Conservation (phyloP, 2,113 vertebrate genomes). For the Microcebus lehilahytsara region DNA sequence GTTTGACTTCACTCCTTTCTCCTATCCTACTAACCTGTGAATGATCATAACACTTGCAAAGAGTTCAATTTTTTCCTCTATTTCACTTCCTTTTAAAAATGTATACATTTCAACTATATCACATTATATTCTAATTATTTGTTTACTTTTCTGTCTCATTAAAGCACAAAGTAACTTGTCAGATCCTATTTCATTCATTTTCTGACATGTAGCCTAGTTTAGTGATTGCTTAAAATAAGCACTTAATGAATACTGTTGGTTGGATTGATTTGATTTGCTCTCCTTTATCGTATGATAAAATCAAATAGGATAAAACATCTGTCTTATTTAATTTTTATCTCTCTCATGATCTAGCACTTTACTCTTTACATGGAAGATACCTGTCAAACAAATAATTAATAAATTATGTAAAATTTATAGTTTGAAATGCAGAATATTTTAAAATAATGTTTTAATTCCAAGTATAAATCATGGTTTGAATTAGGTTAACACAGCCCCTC, state of each 20-base stretch:
- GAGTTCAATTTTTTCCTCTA: neutral
- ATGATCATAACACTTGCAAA: neutral
- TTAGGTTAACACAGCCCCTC: neutral
- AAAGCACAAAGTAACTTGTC: neutral
- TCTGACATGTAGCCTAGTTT: neutral
- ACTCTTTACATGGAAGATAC: neutral
- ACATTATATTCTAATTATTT: neutral
- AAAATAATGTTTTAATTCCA: neutral
- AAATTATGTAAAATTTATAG: neutral
- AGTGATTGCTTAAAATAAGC: neutral
- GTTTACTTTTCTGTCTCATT: neutral
- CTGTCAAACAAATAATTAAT: constrained; percentile 22
- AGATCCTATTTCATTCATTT: neutral
- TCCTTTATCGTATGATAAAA: neutral
- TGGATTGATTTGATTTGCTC: neutral
- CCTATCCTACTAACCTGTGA: neutral
- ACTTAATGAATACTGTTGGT: neutral
- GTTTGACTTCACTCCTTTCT: neutral
- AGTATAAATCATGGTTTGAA: constrained; percentile 35
- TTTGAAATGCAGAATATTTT: neutral
- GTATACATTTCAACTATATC: neutral
- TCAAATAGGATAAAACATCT: neutral
- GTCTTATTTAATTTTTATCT: neutral
- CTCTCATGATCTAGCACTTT: neutral
- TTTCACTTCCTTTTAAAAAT: neutral